These are phyloP conservation scores for Epizoanthus scotinus DNA, from an alignment of 92 coral and sea anemone species.

Conservation along the genomic window DNA sequence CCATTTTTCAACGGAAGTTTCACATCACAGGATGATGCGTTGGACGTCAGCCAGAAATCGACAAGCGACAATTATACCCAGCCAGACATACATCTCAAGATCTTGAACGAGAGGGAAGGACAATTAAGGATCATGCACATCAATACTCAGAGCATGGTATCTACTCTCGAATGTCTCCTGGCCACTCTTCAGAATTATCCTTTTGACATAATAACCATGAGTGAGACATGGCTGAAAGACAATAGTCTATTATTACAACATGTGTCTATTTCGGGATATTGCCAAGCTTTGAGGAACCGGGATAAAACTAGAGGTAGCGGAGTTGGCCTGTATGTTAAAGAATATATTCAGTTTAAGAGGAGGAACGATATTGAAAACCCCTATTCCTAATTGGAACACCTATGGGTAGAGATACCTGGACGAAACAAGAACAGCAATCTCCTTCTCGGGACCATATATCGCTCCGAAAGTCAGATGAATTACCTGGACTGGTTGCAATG, in stretches of 20 bases:
- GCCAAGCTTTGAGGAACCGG: constrained; percentile 23
- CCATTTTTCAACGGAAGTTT: too few species aligned
- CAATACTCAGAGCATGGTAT: too few species aligned
- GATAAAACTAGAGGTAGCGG: neutral
- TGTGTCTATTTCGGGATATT: constrained; percentile 27
- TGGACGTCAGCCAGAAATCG: too few species aligned
- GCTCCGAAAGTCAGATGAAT: constrained; percentile 12
- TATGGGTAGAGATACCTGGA: constrained; percentile 38
- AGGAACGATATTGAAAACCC: constrained; percentile 18
- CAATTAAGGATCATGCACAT: too few species aligned
- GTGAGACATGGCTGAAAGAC: too few species aligned
- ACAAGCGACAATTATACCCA: too few species aligned
- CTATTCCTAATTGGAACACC: constrained; percentile 33
- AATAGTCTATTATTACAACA: constrained; percentile 30
- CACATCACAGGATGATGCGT: too few species aligned
- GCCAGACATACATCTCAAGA: too few species aligned
- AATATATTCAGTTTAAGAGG: constrained; percentile 28
- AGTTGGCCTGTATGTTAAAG: constrained; percentile 23
- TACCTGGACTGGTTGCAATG: constrained; percentile 28
- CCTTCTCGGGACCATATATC: constrained; percentile 33
- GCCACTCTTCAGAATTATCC: neutral
- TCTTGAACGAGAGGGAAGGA: too few species aligned
- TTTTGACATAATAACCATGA: neutral
- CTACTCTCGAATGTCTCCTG: too few species aligned
- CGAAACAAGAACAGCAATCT: constrained; percentile 26